Conservation (phyloP, 2,797 vertebrate genomes). For the Microchirus variegatus region DNA sequence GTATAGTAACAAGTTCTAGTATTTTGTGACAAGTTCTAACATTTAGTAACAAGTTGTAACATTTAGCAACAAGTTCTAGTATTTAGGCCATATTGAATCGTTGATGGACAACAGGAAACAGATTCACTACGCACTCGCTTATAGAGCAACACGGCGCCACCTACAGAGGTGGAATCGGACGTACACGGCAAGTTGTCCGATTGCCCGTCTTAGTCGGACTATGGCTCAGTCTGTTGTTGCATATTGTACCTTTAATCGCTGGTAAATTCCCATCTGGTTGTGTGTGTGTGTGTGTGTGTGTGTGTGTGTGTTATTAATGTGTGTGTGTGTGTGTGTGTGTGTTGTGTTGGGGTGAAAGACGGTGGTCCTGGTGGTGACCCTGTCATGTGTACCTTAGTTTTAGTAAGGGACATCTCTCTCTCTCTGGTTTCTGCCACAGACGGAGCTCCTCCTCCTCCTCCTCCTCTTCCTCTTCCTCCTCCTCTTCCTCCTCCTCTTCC, state of each 20-base stretch:
- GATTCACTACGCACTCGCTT: too few relatives aligned
- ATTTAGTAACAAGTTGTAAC: too few relatives aligned
- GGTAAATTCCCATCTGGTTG: neutral
- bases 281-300: conserved; percentile 10
- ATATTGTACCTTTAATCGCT: neutral
- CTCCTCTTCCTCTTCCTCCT: neutral
- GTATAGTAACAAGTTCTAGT: too few relatives aligned
- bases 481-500: neutral
- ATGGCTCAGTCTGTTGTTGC: too few relatives aligned
- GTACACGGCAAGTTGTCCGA: too few relatives aligned
- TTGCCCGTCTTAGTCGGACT: too few relatives aligned
- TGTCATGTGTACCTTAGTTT: conserved; percentile 88
- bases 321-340: neutral
- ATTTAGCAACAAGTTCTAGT: too few relatives aligned
- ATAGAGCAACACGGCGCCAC: too few relatives aligned
- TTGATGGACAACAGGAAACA: too few relatives aligned
- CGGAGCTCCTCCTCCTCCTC: conserved; percentile 5
- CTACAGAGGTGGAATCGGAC: too few relatives aligned
- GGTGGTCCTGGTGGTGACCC: conserved; percentile 65
- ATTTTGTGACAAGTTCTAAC: too few relatives aligned
- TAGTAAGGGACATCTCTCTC: conserved; percentile 95
- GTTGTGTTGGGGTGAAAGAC: conserved; percentile 23
- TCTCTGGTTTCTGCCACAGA: conserved; percentile 69
- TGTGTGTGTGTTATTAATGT: conserved; percentile 21
- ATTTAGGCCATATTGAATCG: too few relatives aligned